These are phyloP conservation scores for Cantharis rufa DNA, from an alignment of 2,888 invertebrate genomes.

Conservation along the genomic window DNA sequence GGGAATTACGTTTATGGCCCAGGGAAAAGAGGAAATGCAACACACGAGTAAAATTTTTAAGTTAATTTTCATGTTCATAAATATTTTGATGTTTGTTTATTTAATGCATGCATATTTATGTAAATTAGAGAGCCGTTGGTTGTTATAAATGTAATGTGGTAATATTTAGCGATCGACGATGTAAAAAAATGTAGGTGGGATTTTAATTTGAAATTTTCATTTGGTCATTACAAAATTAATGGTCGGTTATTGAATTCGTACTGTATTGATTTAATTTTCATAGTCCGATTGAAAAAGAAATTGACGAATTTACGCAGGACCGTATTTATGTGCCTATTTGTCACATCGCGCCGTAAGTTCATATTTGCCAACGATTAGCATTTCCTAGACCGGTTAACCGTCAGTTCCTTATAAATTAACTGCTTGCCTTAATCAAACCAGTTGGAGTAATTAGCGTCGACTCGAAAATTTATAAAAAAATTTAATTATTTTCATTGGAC, in stretches of 20 bases:
- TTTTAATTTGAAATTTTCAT: neutral
- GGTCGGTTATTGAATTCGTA: too few species aligned
- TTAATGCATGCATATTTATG: conserved; percentile 12
- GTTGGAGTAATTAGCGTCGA: too few species aligned
- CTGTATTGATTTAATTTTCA: too few species aligned
- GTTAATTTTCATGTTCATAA: conserved; percentile 1
- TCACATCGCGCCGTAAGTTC: too few species aligned
- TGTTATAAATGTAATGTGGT: neutral
- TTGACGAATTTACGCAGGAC: too few species aligned
- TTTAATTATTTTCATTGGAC: neutral
- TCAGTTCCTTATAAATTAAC: too few species aligned
- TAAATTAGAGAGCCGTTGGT: conserved; percentile 5
- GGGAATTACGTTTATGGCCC: neutral
- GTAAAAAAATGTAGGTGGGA: neutral
- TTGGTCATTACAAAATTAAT: neutral
- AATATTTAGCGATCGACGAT: neutral
- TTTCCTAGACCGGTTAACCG: too few species aligned
- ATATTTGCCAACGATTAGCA: too few species aligned
- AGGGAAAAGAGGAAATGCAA: neutral
- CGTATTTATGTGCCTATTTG: neutral
- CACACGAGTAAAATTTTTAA: neutral
- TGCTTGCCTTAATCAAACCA: neutral
- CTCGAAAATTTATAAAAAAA: too few species aligned
- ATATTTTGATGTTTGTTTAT: conserved; percentile 10
- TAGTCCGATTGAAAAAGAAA: too few species aligned